Evolutionary conservation across 2,888 invertebrate genomes (phyloP).

Genomic region (Drosophila pegasa): DNA sequence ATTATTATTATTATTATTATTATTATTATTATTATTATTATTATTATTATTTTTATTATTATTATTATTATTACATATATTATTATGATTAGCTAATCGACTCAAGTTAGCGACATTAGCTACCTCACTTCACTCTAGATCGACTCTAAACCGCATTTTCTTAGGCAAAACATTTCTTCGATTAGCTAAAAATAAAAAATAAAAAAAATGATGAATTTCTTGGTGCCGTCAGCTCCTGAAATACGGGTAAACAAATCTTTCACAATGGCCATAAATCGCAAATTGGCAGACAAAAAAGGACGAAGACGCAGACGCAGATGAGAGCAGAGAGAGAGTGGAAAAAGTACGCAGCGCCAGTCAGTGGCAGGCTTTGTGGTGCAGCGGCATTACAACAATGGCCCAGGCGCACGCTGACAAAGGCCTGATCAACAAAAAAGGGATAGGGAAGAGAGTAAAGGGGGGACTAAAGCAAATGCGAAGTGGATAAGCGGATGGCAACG

Average conservation of each 20-base stretch:
- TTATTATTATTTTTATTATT: too few relatives aligned
- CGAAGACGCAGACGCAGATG: neutral
- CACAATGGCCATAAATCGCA: constrained; percentile 33
- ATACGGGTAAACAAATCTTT: constrained; percentile 18
- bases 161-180: neutral
- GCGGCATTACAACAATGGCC: constrained; percentile 36
- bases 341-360: constrained; percentile 14
- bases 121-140: too few relatives aligned
- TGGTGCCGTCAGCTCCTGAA: neutral
- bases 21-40: too few relatives aligned
- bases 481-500: neutral
- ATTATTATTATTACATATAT: too few relatives aligned
- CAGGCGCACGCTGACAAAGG: constrained; percentile 36
- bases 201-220: neutral
- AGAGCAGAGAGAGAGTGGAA: neutral
- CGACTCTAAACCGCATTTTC: neutral
- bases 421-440: constrained; percentile 14
- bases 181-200: neutral
- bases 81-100: too few relatives aligned
- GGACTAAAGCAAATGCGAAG: neutral
- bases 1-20: too few relatives aligned
- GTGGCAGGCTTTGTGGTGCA: constrained; percentile 30
- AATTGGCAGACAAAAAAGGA: neutral
- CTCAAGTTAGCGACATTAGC: too few relatives aligned
- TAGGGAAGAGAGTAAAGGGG: neutral